These are phyloP conservation scores for Pediacus dermestoides DNA, from an alignment of 2,888 invertebrate species.

Conservation along the genomic window DNA sequence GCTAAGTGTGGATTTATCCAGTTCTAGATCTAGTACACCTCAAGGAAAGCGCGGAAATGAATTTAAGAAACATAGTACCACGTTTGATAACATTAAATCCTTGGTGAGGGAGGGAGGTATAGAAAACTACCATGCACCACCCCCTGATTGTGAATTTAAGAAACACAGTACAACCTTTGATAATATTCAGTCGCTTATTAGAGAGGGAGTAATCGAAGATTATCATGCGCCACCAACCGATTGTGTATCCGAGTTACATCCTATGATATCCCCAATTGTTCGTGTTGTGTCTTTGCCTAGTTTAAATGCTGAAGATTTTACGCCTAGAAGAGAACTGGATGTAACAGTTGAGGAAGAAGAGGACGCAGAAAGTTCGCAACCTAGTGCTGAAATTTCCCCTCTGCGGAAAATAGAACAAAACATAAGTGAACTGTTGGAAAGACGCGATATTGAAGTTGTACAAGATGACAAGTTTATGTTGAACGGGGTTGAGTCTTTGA, in stretches of 20 bases:
- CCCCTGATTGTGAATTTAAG: conserved; percentile 48
- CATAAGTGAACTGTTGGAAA: conserved; percentile 64
- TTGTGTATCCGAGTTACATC: conserved; percentile 60
- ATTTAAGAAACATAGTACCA: conserved; percentile 53
- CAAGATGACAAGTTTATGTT: conserved; percentile 42
- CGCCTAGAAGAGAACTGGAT: conserved; percentile 62
- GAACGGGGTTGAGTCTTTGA: conserved; percentile 50
- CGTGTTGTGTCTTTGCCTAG: conserved; percentile 67
- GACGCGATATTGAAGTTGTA: conserved; percentile 45
- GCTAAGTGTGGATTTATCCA: conserved; percentile 41
- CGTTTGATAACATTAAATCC: conserved; percentile 74
- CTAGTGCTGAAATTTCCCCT: conserved; percentile 63
- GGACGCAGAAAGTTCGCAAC: conserved; percentile 60
- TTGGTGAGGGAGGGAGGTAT: conserved; percentile 68
- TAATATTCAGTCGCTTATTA: conserved; percentile 69
- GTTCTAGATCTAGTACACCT: conserved; percentile 49
- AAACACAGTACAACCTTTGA: conserved; percentile 75
- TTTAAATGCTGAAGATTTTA: conserved; percentile 58
- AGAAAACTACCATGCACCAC: conserved; percentile 54
- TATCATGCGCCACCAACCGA: conserved; percentile 55
- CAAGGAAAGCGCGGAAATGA: no score
- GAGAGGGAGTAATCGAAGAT: conserved; percentile 65
- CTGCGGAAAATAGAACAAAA: conserved; percentile 69
- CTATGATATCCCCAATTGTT: conserved; percentile 60
- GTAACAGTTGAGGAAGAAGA: conserved; percentile 71